Conservation (phyloP, 1,140 invertebrate species). For the Drosophila sturtevanti region DNA sequence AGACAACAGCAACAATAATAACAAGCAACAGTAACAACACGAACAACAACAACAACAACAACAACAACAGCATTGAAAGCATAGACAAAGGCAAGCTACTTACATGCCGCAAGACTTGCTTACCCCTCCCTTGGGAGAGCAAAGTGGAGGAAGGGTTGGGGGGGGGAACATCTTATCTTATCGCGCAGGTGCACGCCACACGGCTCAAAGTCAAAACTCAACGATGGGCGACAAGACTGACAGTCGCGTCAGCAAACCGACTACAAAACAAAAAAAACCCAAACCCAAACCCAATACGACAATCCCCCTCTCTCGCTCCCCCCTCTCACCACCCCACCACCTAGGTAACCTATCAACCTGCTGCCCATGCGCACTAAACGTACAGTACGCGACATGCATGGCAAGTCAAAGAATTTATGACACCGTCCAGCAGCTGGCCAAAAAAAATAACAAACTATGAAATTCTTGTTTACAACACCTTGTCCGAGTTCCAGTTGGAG, state of each 20-base stretch:
- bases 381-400: slow-evolving; percentile 53
- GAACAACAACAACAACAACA: slow-evolving; percentile 55
- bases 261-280: slow-evolving; percentile 31
- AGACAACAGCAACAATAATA: slow-evolving; percentile 12
- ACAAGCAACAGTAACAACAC: slow-evolving; percentile 63
- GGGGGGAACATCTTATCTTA: slow-evolving; percentile 64
- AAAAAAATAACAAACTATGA: too few relatives aligned
- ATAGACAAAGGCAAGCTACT: slow-evolving; percentile 72
- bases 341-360: slow-evolving; percentile 1
- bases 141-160: not conserved
- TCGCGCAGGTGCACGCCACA: slow-evolving; percentile 76
- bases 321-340: not conserved
- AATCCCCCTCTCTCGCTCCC: not conserved
- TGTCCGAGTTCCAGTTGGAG: slow-evolving; percentile 1
- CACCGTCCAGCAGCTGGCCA: slow-evolving; percentile 18
- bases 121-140: not conserved
- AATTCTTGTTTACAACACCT: slow-evolving; percentile 42
- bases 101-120: slow-evolving; percentile 71
- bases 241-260: slow-evolving; percentile 27
- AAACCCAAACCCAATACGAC: too few relatives aligned
- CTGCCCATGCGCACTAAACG: slow-evolving; percentile 42
- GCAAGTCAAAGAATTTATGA: slow-evolving; percentile 44
- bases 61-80: slow-evolving; percentile 61
- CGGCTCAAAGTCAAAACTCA: slow-evolving; percentile 39
- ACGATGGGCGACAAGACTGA: slow-evolving; percentile 40